Conservation (phyloP, 2,888 invertebrate species). For the Tetragonula carbonaria region DNA sequence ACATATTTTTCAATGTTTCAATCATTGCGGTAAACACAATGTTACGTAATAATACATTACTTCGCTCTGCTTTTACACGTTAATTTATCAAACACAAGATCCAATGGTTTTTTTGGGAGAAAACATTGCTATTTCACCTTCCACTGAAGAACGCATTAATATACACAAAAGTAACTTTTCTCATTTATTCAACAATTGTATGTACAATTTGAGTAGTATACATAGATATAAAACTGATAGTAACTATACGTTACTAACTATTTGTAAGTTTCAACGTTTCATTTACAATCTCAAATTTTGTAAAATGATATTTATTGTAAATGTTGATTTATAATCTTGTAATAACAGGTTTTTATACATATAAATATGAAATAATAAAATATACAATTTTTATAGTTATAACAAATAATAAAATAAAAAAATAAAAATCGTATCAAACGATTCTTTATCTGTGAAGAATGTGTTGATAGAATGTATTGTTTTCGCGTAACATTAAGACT, state of each 20-base stretch:
- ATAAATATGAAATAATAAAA: slow-evolving; percentile 59
- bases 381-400: slow-evolving; percentile 40
- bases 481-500: slow-evolving; percentile 16
- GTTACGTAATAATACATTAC: slow-evolving; percentile 11
- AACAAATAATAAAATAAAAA: slow-evolving; percentile 37
- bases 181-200: slow-evolving; percentile 48
- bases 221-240: slow-evolving; percentile 2
- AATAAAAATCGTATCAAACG: slow-evolving; percentile 69
- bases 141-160: neutral
- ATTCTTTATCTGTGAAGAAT: slow-evolving; percentile 66
- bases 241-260: neutral
- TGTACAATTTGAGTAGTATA: slow-evolving; percentile 27
- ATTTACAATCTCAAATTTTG: slow-evolving; percentile 6
- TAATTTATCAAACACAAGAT: neutral
- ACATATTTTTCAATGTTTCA: slow-evolving; percentile 9
- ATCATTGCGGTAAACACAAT: slow-evolving; percentile 9
- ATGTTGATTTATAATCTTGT: neutral
- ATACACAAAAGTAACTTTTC: slow-evolving; percentile 48
- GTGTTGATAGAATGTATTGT: slow-evolving; percentile 74
- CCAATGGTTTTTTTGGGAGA: neutral
- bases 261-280: neutral
- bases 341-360: slow-evolving; percentile 38
- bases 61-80: slow-evolving; percentile 12
- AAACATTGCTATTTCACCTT: neutral
- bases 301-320: slow-evolving; percentile 1